Evolutionary conservation across 2,113 vertebrate genomes (phyloP).

Genomic region (Erpornis zantholeuca): DNA sequence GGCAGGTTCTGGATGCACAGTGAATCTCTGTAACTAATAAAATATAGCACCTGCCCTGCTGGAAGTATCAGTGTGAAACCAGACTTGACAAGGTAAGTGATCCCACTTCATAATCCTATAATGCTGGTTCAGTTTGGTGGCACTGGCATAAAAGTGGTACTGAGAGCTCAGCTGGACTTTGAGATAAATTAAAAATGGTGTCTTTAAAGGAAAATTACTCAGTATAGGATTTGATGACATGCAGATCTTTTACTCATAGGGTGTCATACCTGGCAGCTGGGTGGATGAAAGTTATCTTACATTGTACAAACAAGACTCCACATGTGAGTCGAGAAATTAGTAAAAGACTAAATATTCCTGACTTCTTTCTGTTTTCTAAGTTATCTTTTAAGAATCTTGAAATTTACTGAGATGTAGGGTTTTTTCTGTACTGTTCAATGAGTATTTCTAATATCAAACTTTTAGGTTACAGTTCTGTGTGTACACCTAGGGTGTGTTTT

Average conservation of each 20-base stretch:
- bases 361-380: background rate
- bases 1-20: background rate
- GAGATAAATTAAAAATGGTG: background rate
- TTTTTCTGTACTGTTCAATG: background rate
- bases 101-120: conserved; percentile 16
- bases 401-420: background rate
- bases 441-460: background rate
- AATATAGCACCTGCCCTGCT: background rate
- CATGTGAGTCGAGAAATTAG: background rate
- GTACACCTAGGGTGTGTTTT: background rate
- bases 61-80: conserved; percentile 9
- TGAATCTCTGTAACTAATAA: conserved; percentile 38
- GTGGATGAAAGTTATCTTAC: background rate
- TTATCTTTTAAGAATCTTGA: background rate
- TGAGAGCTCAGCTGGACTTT: background rate
- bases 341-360: background rate
- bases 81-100: conserved; percentile 1
- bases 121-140: background rate
- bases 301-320: background rate
- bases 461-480: background rate
- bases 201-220: background rate
- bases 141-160: background rate
- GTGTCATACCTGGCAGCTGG: background rate
- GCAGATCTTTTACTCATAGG: background rate
- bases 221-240: background rate